These are phyloP conservation scores for Sus cebifrons DNA, from an alignment of 2,797 vertebrate species.

Conservation along the genomic window DNA sequence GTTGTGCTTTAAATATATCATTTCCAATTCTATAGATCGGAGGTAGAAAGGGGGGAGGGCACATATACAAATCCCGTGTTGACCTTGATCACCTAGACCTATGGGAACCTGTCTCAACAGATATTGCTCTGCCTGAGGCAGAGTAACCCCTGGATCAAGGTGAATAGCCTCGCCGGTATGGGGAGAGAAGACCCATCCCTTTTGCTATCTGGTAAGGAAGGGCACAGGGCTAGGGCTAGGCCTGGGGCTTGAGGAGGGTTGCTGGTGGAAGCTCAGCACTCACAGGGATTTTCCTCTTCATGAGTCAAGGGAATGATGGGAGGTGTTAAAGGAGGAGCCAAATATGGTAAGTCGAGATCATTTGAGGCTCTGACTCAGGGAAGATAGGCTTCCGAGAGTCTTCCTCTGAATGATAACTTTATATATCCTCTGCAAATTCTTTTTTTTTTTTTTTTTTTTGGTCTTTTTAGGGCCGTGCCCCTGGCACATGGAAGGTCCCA, in stretches of 20 bases:
- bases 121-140: background rate
- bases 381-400: background rate
- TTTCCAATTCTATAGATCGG: background rate
- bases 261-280: background rate
- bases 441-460: no score
- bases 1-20: background rate
- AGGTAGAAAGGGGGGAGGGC: background rate
- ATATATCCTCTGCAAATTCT: background rate
- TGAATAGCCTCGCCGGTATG: background rate
- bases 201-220: background rate
- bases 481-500: no score
- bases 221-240: background rate
- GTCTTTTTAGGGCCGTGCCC: no score
- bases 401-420: background rate
- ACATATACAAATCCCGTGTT: background rate
- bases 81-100: background rate
- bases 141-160: background rate
- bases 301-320: background rate
- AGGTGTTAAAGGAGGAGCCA: background rate
- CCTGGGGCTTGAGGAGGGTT: background rate
- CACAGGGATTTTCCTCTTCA: no score
- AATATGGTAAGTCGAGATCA: background rate
- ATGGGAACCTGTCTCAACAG: background rate
- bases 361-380: background rate
- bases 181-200: background rate